Conservation (phyloP, 2,113 vertebrate genomes). For the Ctenodactylus gundi region DNA sequence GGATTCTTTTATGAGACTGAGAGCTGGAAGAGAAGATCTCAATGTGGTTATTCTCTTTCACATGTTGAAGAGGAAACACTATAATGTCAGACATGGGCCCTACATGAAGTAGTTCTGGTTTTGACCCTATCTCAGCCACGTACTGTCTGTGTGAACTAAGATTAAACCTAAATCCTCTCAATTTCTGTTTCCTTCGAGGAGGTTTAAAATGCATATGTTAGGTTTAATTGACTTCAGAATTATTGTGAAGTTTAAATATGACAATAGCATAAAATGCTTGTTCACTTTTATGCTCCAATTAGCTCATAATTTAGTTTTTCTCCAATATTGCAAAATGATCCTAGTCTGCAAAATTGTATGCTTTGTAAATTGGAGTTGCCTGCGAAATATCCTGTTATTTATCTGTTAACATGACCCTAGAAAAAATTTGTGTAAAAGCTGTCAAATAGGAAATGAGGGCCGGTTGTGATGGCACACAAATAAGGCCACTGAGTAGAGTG, state of each 20-base stretch:
- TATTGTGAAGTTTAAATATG: neutral
- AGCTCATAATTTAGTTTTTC: neutral
- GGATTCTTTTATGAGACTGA: neutral
- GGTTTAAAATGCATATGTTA: neutral
- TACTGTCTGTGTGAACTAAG: neutral
- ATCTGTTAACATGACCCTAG: neutral
- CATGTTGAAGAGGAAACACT: neutral
- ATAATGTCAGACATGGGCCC: neutral
- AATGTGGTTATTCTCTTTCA: neutral
- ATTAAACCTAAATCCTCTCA: neutral
- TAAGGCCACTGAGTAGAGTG: neutral
- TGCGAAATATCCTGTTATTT: neutral
- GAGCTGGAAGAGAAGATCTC: neutral
- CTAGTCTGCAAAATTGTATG: neutral
- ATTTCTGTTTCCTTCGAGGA: neutral
- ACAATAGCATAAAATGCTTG: neutral
- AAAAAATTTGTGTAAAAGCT: slow-evolving; percentile 34
- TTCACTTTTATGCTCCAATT: neutral
- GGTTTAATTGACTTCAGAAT: neutral
- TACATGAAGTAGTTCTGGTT: neutral
- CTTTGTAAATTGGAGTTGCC: neutral
- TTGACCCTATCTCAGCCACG: neutral
- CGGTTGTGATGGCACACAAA: neutral
- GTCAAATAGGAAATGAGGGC: neutral
- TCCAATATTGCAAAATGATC: neutral